Evolutionary conservation across 2,888 invertebrate species (phyloP).

Genomic region (Pharmacophagus antenor): DNA sequence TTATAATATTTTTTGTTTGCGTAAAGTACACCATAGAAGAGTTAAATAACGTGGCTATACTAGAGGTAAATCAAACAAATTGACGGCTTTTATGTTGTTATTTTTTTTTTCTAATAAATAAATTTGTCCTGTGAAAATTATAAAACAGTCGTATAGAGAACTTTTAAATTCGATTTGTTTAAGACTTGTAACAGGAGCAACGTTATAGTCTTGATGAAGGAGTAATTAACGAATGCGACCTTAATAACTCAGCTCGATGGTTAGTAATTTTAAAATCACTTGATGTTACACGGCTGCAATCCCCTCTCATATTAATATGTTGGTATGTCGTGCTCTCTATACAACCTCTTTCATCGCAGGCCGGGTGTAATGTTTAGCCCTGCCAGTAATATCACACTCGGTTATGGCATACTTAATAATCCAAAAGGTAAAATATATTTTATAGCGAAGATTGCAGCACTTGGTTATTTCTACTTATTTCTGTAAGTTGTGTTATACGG

Average conservation of each 20-base stretch:
- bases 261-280: constrained; percentile 30
- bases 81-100: no score
- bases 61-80: no score
- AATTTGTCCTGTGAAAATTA: neutral
- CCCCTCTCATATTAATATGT: constrained; percentile 36
- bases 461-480: neutral
- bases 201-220: constrained; percentile 15
- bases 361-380: constrained; percentile 27
- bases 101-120: no score
- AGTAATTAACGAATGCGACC: constrained; percentile 27
- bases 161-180: neutral
- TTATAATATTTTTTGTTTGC: no score
- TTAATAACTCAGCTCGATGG: constrained; percentile 25
- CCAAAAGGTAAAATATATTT: constrained; percentile 10
- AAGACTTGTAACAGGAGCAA: neutral
- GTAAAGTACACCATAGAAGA: no score
- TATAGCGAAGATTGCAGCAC: neutral
- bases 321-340: constrained; percentile 35
- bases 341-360: constrained; percentile 34
- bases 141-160: neutral
- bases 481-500: neutral
- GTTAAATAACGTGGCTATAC: no score
- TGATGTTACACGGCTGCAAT: constrained; percentile 30
- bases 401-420: constrained; percentile 24
- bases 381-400: constrained; percentile 23